Base-by-base conservation (phyloP, 1,140 invertebrate genomes). In the Anastatus disparis region DNA sequence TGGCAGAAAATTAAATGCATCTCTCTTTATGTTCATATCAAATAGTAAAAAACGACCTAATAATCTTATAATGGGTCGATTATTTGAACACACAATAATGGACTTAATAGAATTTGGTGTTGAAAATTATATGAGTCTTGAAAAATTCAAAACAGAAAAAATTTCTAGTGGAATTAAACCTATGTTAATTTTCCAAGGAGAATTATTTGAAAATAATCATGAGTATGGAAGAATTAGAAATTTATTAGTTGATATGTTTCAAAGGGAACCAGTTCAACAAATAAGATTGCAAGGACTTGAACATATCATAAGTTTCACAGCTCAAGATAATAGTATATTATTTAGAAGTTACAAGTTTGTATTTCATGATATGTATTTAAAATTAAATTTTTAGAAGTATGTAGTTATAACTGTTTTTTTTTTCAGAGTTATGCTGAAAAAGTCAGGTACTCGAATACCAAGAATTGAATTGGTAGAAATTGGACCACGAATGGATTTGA, bases 71-170 rank as follows among this genome's bases (percentile, higher is more conserved):
- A 83, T 99, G 69, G 96, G 95, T 2, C 88, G 98, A 75, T 92
- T 94, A 75, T 99, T 92, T 86, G 94, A 99, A 85, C 89, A 93
- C 77, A 92, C 93, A 53, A 82, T 99, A 27, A 85, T 99, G 44
- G 98, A 99, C 81, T 98, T 99, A 95, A 90, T 97, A 76, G 98
- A 99, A 87, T 89, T 99, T 71, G 95, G 95, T 22, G 89, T 99
- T 17, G 93, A 95, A 71, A 90, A 93, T 50, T 98, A 91, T 79
- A 91, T 91, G 84, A 86, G 90, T 10, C 87, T 98, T 78, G 83
- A 89, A 50, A 92, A 95, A 35, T 96, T 97, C 76, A 91, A 93
- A 79, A 89, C 88, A 59, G 89, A 91, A 26, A 97, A 97, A 86
- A 90, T 96, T 26, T 77, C 92, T 1, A 81, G 90, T 27, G 96